Conservation (phyloP, 2,113 vertebrate species). For the Danio rerio region DNA sequence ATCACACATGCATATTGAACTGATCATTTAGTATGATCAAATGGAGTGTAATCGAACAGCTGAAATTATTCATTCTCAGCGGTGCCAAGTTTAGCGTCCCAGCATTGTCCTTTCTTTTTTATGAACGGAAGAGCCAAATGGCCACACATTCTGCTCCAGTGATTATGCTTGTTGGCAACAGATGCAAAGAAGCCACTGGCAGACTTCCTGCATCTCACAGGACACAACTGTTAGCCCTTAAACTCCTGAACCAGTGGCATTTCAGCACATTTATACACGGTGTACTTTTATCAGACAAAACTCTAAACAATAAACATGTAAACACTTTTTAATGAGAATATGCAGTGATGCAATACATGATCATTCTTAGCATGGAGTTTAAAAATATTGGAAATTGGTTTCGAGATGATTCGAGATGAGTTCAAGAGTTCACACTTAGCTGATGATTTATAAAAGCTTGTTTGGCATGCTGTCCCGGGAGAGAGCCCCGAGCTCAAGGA, state of each 20-base stretch:
- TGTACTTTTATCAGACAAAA: not conserved
- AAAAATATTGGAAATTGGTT: not conserved
- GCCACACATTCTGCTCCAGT: conserved; percentile 4
- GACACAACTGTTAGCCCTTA: conserved; percentile 7
- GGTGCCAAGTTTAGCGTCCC: conserved; percentile 3
- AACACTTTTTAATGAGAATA: not conserved
- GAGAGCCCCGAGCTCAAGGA: no score
- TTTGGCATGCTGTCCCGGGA: no score
- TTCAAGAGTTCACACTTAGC: no score
- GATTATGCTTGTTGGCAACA: conserved; percentile 15
- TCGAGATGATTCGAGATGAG: no score
- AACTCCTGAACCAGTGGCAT: not conserved
- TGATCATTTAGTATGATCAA: conserved; percentile 3
- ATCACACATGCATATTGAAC: no score
- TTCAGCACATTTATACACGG: not conserved
- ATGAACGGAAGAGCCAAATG: conserved; percentile 15
- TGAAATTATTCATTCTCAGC: conserved; percentile 6
- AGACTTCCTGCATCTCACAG: conserved; percentile 4
- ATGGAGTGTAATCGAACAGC: not conserved
- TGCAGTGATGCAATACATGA: not conserved
- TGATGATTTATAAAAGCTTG: no score
- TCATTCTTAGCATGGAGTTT: not conserved
- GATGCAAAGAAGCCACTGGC: conserved; percentile 16
- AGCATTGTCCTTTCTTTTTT: not conserved
- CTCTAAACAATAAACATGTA: not conserved